Evolutionary conservation across 2,797 vertebrate genomes (phyloP), one percentile per base, ranked within the genome.

Genomic region (Hydrolagus colliei): DNA sequence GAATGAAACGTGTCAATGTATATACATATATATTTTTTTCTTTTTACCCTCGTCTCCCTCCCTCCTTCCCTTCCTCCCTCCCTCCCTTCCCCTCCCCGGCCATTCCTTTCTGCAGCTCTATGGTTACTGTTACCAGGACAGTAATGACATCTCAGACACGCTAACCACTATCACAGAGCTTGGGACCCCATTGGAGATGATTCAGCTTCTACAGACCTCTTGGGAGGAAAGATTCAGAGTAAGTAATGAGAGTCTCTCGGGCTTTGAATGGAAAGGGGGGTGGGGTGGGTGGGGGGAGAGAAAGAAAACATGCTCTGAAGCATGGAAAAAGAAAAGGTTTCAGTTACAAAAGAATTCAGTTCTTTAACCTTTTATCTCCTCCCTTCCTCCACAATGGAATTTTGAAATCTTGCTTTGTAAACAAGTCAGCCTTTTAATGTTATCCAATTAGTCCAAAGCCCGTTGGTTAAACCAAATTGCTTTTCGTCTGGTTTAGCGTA

Each of bases 171-270:
- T 97, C 93, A 96, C 95, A 11, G 96, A 97, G 88, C 92, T 97
- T 85, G 96, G 96, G 12, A 94, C 94, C 0, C 96, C 96, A 10
- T 91, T 97, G 87, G 96, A 97, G 90, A 97, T 97, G 96, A 96
- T 97, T 89, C 95, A 96, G 90, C 94, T 97, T 87, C 90, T 97
- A 85, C 96, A 97, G 90, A 95, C 95, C 2, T 95, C 96, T 86
- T 97, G 96, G 96, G 96, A 97, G 89, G 95, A 96, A 82, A 93
- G 96, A 87, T 96, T 97, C 90, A 92, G 95, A 87, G 96, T 97
- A 90, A 95, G 95, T 92, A 71, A 79, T 76, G 77, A 87, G 16
- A 71, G 87, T 82, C 77, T 72, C 20, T 80, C 14, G 10, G 79
- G 52, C 41, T 74, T 78, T 76, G 41, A 73, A 52, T 18, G 82